Evolutionary conservation across 1,140 invertebrate species (phyloP).

Genomic region (Elymnias hypermnestra): DNA sequence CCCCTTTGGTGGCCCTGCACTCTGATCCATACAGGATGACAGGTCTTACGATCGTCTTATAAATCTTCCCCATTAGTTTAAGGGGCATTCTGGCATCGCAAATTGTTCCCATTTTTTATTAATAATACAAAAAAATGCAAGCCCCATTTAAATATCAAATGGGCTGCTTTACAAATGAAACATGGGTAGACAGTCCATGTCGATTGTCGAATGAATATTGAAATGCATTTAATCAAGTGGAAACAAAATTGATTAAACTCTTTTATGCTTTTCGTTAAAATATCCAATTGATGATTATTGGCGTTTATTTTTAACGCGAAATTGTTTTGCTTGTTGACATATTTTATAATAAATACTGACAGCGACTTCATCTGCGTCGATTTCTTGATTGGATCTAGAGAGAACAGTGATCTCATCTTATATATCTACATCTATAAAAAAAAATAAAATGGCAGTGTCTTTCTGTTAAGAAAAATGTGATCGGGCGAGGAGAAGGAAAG

Average conservation of each 20-base stretch:
- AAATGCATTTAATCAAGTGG: slow-evolving; percentile 2
- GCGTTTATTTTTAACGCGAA: neutral
- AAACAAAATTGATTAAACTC: slow-evolving; percentile 9
- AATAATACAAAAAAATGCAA: neutral
- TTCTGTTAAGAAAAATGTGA: too few relatives aligned
- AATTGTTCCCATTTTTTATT: too few relatives aligned
- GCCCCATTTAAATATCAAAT: slow-evolving; percentile 7
- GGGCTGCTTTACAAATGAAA: slow-evolving; percentile 4
- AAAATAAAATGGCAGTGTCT: too few relatives aligned
- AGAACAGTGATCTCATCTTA: too few relatives aligned
- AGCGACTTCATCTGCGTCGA: neutral
- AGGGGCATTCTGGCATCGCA: too few relatives aligned
- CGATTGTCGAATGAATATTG: slow-evolving; percentile 7
- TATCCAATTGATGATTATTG: neutral
- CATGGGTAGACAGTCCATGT: neutral
- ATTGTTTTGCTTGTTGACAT: neutral
- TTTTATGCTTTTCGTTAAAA: slow-evolving; percentile 1
- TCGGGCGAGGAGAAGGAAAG: too few relatives aligned
- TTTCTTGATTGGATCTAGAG: too few relatives aligned
- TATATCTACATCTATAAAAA: too few relatives aligned
- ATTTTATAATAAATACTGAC: neutral
- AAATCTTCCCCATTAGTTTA: too few relatives aligned
- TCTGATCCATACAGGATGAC: too few relatives aligned
- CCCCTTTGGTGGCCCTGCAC: too few relatives aligned
- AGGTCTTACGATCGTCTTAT: too few relatives aligned